Conservation (phyloP, 2,113 vertebrate genomes). For the Hypanus sabinus region DNA sequence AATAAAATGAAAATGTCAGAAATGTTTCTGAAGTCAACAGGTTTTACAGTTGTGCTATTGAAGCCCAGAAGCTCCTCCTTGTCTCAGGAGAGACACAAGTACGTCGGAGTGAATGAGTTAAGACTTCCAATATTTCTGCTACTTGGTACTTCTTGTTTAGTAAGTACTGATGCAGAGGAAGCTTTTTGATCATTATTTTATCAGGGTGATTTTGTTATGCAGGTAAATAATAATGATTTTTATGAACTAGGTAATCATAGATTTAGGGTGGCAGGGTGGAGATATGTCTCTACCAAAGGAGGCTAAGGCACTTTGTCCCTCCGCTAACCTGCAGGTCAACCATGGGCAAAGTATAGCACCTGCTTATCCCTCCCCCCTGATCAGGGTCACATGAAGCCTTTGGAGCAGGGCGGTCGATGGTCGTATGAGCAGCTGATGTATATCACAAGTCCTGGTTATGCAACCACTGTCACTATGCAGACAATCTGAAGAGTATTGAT, state of each 20-base stretch:
- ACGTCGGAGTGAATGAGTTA: background rate
- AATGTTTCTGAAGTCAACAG: conserved; percentile 23
- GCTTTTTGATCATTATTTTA: background rate
- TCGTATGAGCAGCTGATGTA: too few relatives aligned
- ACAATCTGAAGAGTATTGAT: too few relatives aligned
- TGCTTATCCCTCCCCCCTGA: too few relatives aligned
- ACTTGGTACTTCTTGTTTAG: background rate
- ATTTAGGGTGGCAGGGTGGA: too few relatives aligned
- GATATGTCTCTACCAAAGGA: too few relatives aligned
- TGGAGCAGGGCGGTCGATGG: too few relatives aligned
- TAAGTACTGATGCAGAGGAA: background rate
- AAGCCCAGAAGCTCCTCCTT: background rate
- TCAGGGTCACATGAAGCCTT: too few relatives aligned
- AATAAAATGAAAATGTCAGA: conserved; percentile 20
- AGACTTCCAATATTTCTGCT: background rate
- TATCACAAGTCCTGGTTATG: too few relatives aligned
- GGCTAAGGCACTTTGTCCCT: too few relatives aligned
- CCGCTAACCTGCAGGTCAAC: too few relatives aligned
- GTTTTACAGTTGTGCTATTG: background rate
- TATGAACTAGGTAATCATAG: background rate
- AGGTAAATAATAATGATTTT: background rate
- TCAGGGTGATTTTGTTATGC: background rate
- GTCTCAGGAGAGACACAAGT: background rate
- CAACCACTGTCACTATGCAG: too few relatives aligned
- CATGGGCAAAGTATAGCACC: too few relatives aligned